Base-by-base conservation (phyloP, 2,797 vertebrate species). In the Bovichtus variegatus region DNA sequence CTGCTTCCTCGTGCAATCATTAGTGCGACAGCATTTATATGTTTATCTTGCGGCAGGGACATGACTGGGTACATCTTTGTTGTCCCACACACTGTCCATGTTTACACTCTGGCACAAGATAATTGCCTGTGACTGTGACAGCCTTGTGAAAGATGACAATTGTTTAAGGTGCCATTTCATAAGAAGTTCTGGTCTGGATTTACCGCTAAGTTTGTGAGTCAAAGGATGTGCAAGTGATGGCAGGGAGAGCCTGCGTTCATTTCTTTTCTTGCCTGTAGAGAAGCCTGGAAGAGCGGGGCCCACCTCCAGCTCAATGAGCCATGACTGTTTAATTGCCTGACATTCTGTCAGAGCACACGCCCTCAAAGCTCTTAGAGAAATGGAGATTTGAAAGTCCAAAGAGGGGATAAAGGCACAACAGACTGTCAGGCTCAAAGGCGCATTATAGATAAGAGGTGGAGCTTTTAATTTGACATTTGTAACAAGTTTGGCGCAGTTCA, bases 271-370 rank as follows among this genome's bases (percentile, higher is more conserved):
- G 91, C 83, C 74, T 76, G 54, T 81, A 69, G 83, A 88, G 86
- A 74, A 88, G 87, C 83, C 83, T 78, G 77, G 85, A 89, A 89
- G 85, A 90, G 81, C 21, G 50, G 80, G 80, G 85, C 89, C 89
- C 88, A 92, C 89, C 93, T 93, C 91, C 86, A 86, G 90, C 89
- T 92, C 91, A 92, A 91, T 93, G 92, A 93, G 92, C 90, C 93
- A 83, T 92, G 90, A 91, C 91, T 91, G 89, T 93, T 91, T 94
- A 94, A 95, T 95, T 93, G 91, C 91, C 90, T 93, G 92, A 92
- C 92, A 93, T 93, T 92, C 92, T 93, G 93, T 94, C 92, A 91
- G 90, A 84, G 88, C 89, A 87, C 85, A 92, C 84, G 80, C 87
- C 80, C 91, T 86, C 84, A 50, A 80, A 84, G 87, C 88, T 82